A percentile compares a stretch with the other conserved stretches of the same genome.
These are phyloP conservation scores for Anthopleura sola DNA, from an alignment of 64 coral and sea anemone species.

Conservation along the genomic window DNA sequence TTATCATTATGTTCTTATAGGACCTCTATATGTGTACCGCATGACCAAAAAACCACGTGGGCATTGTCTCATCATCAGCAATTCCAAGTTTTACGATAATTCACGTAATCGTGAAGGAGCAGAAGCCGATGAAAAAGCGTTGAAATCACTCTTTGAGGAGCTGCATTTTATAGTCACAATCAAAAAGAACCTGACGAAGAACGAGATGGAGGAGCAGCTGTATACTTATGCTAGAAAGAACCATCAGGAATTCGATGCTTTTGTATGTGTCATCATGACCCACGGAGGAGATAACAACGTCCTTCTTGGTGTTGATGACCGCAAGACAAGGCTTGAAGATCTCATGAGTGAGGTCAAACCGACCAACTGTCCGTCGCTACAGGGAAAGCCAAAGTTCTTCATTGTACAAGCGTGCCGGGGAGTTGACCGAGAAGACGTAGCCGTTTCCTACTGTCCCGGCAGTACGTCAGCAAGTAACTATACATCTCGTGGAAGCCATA, in stretches of 20 bases:
- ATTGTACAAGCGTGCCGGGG: constrained; percentile 44
- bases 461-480: background rate
- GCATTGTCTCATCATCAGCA: constrained; percentile 51
- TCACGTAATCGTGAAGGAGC: constrained; percentile 20
- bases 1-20: background rate
- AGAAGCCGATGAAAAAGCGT: constrained; percentile 6
- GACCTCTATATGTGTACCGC: background rate
- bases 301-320: constrained; percentile 26
- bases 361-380: constrained; percentile 11
- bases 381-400: constrained; percentile 47
- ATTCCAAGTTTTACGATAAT: background rate
- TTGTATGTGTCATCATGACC: constrained; percentile 41
- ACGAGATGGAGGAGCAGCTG: background rate
- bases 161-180: constrained; percentile 30
- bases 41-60: constrained; percentile 14
- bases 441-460: background rate
- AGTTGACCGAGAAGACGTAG: background rate
- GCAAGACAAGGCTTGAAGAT: background rate
- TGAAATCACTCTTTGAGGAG: background rate
- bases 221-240: background rate
- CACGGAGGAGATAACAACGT: constrained; percentile 36
- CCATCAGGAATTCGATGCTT: constrained; percentile 29
- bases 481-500: background rate
- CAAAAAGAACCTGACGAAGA: background rate
- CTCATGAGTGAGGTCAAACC: constrained; percentile 33